These are phyloP conservation scores for Noctua fimbriata DNA, from an alignment of 2,888 invertebrate genomes.

Conservation along the genomic window DNA sequence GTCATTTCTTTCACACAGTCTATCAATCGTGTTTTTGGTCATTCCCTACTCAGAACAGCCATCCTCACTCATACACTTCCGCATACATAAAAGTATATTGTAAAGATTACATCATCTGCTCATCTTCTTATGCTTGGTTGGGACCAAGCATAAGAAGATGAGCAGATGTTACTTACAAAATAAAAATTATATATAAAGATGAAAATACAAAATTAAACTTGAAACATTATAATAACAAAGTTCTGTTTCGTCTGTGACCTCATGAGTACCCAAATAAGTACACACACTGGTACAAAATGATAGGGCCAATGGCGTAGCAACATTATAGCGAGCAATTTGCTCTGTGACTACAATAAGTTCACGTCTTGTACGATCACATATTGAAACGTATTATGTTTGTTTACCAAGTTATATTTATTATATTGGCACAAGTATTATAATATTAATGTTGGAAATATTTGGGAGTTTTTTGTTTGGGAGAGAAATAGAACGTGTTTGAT, in stretches of 20 bases:
- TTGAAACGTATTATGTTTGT: conserved; percentile 58
- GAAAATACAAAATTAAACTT: neutral
- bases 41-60: neutral
- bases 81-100: neutral
- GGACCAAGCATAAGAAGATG: no score
- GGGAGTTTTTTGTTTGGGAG: neutral
- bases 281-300: conserved; percentile 68
- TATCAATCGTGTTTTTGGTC: neutral
- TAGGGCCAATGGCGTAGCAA: conserved; percentile 70
- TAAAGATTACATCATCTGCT: neutral
- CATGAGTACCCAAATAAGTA: conserved; percentile 51
- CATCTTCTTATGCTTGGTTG: neutral
- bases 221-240: neutral
- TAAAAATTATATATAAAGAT: neutral
- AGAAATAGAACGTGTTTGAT: neutral
- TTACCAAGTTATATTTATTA: conserved; percentile 53
- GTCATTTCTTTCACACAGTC: neutral
- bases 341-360: conserved; percentile 67
- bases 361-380: conserved; percentile 63
- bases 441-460: conserved; percentile 22
- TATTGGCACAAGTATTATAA: conserved; percentile 37
- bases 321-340: conserved; percentile 75
- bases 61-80: neutral
- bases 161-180: neutral
- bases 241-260: conserved; percentile 26